Conservation (phyloP, 2,888 invertebrate species). For the Apamea monoglypha region DNA sequence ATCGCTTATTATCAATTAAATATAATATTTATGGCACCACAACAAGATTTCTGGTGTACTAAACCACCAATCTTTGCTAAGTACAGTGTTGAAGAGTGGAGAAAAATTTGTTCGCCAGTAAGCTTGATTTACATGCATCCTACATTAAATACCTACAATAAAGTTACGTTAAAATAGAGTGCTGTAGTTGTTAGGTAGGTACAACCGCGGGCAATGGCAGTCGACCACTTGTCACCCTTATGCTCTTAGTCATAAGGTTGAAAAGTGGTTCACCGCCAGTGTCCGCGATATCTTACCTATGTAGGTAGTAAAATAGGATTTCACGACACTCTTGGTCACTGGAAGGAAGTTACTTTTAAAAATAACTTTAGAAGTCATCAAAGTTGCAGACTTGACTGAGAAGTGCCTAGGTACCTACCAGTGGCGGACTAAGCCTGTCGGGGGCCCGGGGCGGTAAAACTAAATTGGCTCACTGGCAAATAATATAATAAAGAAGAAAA, state of each 20-base stretch:
- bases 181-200: not conserved
- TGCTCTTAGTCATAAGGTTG: too few relatives aligned
- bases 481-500: too few relatives aligned
- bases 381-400: not conserved
- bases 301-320: not conserved
- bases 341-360: not conserved
- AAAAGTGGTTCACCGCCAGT: too few relatives aligned
- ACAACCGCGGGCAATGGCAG: not conserved
- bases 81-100: conserved; percentile 84
- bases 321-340: not conserved
- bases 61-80: conserved; percentile 76
- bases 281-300: not conserved
- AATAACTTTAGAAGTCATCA: not conserved
- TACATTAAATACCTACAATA: not conserved
- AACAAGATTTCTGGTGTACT: conserved; percentile 90
- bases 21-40: conserved; percentile 91
- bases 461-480: not conserved
- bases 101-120: conserved; percentile 82
- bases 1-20: conserved; percentile 92
- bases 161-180: not conserved
- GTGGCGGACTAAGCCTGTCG: not conserved
- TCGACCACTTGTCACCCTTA: too few relatives aligned
- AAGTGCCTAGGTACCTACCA: not conserved
- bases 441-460: not conserved
- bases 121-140: conserved; percentile 56